A percentile compares a stretch with the other conserved stretches of the same genome.
Evolutionary conservation across 2,113 vertebrate species (phyloP).

Genomic region (Nibea albiflora): DNA sequence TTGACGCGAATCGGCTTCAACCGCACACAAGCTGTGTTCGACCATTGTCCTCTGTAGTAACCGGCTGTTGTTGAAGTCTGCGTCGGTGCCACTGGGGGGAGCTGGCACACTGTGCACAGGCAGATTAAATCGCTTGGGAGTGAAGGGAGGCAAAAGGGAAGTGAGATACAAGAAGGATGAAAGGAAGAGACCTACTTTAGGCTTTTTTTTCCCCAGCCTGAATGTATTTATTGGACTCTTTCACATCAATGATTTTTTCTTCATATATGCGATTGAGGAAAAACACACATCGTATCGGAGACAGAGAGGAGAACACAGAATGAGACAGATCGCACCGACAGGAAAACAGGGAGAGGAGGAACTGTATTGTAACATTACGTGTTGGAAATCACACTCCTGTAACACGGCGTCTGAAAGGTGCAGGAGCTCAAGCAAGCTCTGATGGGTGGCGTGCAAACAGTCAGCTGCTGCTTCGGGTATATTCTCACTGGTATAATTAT

Average conservation of each 20-base stretch:
- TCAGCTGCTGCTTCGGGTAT: slow-evolving; percentile 25
- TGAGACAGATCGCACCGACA: slow-evolving; percentile 60
- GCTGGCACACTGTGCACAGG: slow-evolving; percentile 56
- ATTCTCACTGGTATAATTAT: slow-evolving; percentile 7
- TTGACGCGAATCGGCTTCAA: slow-evolving; percentile 27
- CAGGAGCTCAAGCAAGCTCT: slow-evolving; percentile 23
- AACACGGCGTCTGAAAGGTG: slow-evolving; percentile 27
- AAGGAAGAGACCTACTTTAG: slow-evolving; percentile 57
- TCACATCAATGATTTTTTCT: slow-evolving; percentile 65
- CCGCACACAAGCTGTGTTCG: slow-evolving; percentile 15
- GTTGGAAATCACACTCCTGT: slow-evolving; percentile 36
- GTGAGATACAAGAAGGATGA: slow-evolving; percentile 30
- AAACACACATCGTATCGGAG: slow-evolving; percentile 51
- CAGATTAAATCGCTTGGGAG: slow-evolving; percentile 1
- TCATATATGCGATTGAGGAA: slow-evolving; percentile 36
- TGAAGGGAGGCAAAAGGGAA: slow-evolving; percentile 32
- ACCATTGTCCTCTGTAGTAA: neutral
- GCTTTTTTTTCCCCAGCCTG: slow-evolving; percentile 37
- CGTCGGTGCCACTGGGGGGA: slow-evolving; percentile 67
- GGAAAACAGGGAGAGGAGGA: slow-evolving; percentile 28
- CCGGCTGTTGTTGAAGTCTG: slow-evolving; percentile 40
- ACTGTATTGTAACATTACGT: slow-evolving; percentile 45
- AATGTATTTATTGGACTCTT: slow-evolving; percentile 70
- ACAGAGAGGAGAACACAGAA: slow-evolving; percentile 34
- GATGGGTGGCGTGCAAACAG: neutral